phyloP scores from a whole-genome alignment of 2,888 invertebrate genomes.

The Muschampia plurimacula region DNA sequence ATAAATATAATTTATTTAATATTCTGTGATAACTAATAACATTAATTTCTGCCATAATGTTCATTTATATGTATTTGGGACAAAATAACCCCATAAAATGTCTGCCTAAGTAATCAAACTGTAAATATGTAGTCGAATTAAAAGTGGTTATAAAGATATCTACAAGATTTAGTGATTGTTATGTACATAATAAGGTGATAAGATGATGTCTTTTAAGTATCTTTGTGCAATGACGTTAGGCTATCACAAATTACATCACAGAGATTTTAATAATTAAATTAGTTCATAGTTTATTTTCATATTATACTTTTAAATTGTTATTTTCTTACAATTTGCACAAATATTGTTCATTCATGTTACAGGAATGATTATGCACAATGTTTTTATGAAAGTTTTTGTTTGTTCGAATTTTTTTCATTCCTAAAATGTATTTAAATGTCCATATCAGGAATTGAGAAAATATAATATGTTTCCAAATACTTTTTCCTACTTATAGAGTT shows the following conservation, averaged over 20 bases:
- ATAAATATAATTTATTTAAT: constrained; percentile 43
- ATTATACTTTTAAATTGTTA: constrained; percentile 5
- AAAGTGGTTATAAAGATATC: neutral
- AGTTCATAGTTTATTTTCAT: constrained; percentile 38
- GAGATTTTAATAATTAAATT: constrained; percentile 9
- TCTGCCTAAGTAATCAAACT: constrained; percentile 13
- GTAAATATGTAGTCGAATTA: constrained; percentile 12
- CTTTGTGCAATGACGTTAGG: neutral
- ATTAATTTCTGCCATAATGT: constrained; percentile 47
- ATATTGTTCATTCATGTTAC: constrained; percentile 13
- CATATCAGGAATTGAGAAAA: constrained; percentile 11
- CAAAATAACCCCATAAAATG: constrained; percentile 44
- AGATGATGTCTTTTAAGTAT: neutral
- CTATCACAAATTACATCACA: constrained; percentile 24
- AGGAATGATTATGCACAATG: constrained; percentile 8
- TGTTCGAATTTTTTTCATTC: neutral
- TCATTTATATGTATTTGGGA: constrained; percentile 16
- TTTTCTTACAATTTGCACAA: constrained; percentile 21
- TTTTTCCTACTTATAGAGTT: constrained; percentile 4
- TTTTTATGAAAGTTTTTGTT: neutral
- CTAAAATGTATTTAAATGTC: neutral
- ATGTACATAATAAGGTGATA: neutral
- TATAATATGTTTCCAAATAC: neutral
- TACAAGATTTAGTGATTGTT: constrained; percentile 9
- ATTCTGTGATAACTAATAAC: constrained; percentile 54